Base-by-base conservation (phyloP, 1,140 invertebrate genomes). In the Formica exsecta region DNA sequence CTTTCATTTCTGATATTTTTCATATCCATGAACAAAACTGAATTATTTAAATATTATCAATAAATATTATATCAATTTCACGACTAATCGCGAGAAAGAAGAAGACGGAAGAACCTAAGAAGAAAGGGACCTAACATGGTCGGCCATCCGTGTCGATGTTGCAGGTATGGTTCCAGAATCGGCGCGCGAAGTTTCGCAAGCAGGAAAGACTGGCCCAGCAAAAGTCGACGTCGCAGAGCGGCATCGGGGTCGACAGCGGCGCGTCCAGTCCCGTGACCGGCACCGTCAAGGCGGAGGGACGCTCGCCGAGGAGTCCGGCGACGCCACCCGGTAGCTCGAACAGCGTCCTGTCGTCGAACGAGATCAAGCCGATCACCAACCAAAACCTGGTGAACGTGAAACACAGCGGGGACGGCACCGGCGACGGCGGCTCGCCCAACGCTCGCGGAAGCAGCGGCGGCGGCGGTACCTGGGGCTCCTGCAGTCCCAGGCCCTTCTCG, bases 101-200 rank as follows among this genome's bases (percentile, higher is more conserved):
- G 9, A 59, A 16, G 7, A n/a, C 22, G 66, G 25, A 25, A 71
- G 25, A 25, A 54, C 13, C 32, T 32, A 32, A 32, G 32, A 32
- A 32, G 32, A 32, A 32, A 32, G 8, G 19, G 5, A 11, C 11
- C 51, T 85, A 85, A 77, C 73, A 22, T 32, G 36, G 11, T 81
- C 25, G 66, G 25, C 8, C 11, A 2, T 48, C 48, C 22, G 25
- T 54, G 19, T 65, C 41, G 13, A 8, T 65, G 59, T 95, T 96
- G 13, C 95, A 99, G 98, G 98, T 99, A 0, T 99, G 98, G 98
- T 99, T 99, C 93, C 98, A 99, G 95, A 99, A 99, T 93, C 95
- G 98, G 64, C 96, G 98, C 57, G 98, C 98, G 0, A 99, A 99
- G 94, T 98, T 98, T 92, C 96, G 98, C 29, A 99, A 99, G 95